Evolutionary conservation across 1,140 invertebrate species (phyloP), one percentile per base, ranked within the genome.

Genomic region (Marisa cornuarietis): DNA sequence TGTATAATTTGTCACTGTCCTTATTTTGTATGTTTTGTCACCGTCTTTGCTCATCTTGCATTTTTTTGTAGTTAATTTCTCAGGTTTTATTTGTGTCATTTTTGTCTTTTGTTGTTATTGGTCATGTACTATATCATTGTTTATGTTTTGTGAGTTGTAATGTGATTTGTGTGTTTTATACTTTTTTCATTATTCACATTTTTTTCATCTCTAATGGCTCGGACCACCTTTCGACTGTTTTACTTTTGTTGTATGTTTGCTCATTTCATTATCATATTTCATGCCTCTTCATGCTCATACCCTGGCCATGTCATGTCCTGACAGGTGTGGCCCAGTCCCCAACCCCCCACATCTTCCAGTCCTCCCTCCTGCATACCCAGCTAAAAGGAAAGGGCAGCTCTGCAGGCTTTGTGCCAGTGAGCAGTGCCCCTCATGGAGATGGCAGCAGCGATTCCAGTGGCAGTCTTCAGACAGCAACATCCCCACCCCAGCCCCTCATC

Each of bases 381-480:
- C 74, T 31, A 20, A 61, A 76, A 42, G 61, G 31, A 58, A 24
- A 65, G 18, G 74, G 61, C 58, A 54, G 13, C 31, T 31, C 58
- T 63, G 61, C 58, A 42, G 74, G 22, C 31, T 63, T 76, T 61
- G 61, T 76, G 74, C 54, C 58, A 49, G 74, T 65, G 61, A 24
- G 31, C 58, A 22, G 11, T 42, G 20, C 74, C 26, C 8, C 24
- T 49, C 16, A 18, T 24, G 61, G 24, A 26, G 54, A 61, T 16
- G 26, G 58, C 14, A 22, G n/a, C 72, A 72, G 79, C 63, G 61
- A 68, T 52, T 74, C 71, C 82, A 58, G 80, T 85, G 75, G 86
- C 83, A 81, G 82, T 82, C 76, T 88, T 86, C 81, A 83, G 85
- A n/a, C 13, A 26, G n/a, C 74, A 31, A 54, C 24, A 26, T 49